Conservation (phyloP, 2,113 vertebrate species). For the Chelonoidis abingdonii region DNA sequence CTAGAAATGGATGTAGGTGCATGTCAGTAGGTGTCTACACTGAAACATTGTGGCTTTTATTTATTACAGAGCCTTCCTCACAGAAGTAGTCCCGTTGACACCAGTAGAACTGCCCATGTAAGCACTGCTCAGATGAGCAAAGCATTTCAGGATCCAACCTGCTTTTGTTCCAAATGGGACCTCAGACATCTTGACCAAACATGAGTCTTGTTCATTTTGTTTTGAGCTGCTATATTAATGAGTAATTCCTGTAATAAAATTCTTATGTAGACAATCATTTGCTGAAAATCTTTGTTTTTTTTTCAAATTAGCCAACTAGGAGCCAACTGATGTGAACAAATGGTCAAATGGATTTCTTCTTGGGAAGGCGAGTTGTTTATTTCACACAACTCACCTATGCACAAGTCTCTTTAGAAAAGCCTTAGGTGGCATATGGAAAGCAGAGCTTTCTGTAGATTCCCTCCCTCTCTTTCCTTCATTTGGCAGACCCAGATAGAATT, state of each 20-base stretch:
- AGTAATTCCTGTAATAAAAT: background rate
- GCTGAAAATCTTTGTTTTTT: slow-evolving; percentile 8
- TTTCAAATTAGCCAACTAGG: background rate
- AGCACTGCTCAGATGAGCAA: background rate
- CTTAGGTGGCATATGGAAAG: background rate
- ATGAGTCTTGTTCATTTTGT: background rate
- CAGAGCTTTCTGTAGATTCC: background rate
- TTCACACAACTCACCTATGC: background rate
- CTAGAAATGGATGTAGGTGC: background rate
- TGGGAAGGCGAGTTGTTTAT: background rate
- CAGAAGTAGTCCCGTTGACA: background rate
- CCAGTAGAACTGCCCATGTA: background rate
- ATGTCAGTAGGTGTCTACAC: background rate
- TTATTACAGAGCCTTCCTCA: background rate
- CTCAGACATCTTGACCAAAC: background rate
- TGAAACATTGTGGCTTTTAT: background rate
- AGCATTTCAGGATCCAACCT: background rate
- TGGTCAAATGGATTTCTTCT: background rate
- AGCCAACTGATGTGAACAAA: background rate
- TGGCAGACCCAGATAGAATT: background rate
- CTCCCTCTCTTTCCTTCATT: slow-evolving; percentile 1
- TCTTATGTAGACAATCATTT: slow-evolving; percentile 20
- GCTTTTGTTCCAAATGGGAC: background rate
- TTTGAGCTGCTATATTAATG: background rate
- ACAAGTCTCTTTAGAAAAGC: background rate